Conservation (phyloP, 2,797 vertebrate genomes). For the Schizopygopsis pylzovi region DNA sequence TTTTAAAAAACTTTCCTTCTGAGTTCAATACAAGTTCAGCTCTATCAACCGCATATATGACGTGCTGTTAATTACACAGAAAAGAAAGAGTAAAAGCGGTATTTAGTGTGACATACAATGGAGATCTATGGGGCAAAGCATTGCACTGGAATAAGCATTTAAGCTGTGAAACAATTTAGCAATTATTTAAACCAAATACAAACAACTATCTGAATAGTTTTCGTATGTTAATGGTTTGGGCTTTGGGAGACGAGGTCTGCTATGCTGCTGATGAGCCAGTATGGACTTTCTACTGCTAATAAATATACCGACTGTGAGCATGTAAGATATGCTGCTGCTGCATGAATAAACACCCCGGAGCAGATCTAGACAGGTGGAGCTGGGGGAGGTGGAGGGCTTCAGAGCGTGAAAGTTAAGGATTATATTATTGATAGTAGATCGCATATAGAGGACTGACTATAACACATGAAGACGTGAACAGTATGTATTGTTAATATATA, state of each 20-base stretch:
- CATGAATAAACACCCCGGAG: not conserved
- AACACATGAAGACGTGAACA: not conserved
- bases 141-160: not conserved
- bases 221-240: not conserved
- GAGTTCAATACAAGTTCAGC: not conserved
- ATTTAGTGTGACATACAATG: not conserved
- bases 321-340: not conserved
- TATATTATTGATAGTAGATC: not conserved
- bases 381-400: not conserved
- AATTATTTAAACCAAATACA: not conserved
- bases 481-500: slow-evolving; percentile 26
- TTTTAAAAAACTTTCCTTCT: not conserved
- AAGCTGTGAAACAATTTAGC: not conserved
- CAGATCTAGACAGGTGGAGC: not conserved
- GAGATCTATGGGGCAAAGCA: not conserved
- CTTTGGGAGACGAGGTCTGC: too few relatives aligned
- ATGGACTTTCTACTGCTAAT: too few relatives aligned
- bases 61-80: not conserved
- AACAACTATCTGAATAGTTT: not conserved
- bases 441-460: not conserved
- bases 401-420: not conserved
- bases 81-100: not conserved
- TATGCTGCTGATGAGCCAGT: too few relatives aligned
- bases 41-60: not conserved
- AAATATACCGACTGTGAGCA: not conserved